Conservation (phyloP, 1,140 invertebrate species). For the Aleiodes sp. region DNA sequence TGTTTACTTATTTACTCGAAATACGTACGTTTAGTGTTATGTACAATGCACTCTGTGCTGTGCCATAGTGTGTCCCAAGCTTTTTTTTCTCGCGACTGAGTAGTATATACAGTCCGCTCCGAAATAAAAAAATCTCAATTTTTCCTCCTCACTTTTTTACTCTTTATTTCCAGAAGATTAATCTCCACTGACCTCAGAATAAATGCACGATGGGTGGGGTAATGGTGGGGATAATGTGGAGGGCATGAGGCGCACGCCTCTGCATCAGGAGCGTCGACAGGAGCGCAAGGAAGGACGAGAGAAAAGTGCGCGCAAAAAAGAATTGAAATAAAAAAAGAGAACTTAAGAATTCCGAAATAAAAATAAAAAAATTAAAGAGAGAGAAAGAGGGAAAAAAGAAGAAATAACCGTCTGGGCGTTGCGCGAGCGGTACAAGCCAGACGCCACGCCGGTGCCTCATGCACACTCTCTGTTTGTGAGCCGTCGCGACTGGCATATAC, state of each 20-base stretch:
- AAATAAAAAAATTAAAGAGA: neutral
- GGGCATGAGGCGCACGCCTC: too few relatives aligned
- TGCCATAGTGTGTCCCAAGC: neutral
- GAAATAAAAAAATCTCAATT: too few relatives aligned
- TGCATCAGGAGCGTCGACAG: neutral
- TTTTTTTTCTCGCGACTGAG: too few relatives aligned
- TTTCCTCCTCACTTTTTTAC: neutral
- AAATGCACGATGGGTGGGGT: neutral
- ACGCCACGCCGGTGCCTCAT: neutral
- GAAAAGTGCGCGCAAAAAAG: neutral
- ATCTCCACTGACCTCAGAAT: neutral
- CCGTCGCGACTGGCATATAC: conserved; percentile 15
- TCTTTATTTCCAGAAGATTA: neutral
- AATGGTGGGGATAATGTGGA: too few relatives aligned
- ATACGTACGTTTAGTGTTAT: conserved; percentile 29
- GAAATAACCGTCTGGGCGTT: conserved; percentile 8
- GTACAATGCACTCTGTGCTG: conserved; percentile 29
- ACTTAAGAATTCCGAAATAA: neutral
- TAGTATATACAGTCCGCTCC: too few relatives aligned
- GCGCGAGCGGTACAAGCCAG: conserved; percentile 10
- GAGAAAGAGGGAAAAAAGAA: neutral
- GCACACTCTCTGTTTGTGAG: conserved; percentile 39
- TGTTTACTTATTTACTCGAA: conserved; percentile 62
- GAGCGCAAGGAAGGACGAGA: neutral
- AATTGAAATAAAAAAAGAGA: neutral